phyloP scores from a whole-genome alignment of 37 sponge, comb jelly and placozoan species.

The Axinella damicornis region DNA sequence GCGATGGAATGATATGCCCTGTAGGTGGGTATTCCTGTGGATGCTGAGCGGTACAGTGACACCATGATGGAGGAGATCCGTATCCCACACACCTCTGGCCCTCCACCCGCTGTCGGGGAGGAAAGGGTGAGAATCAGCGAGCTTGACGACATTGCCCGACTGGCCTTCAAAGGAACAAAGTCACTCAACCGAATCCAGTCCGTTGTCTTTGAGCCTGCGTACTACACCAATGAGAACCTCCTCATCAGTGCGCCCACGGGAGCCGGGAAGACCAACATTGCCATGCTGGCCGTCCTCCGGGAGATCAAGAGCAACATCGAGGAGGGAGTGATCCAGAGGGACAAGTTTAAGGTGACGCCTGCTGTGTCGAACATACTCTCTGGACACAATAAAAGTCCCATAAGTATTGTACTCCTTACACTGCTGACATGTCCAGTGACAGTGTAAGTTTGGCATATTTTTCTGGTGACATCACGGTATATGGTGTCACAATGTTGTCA shows the following conservation, averaged over 20 bases:
- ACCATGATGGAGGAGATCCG: slow-evolving; percentile 78
- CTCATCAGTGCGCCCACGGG: slow-evolving; percentile 98
- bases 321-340: slow-evolving; percentile 77
- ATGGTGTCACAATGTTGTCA: no score
- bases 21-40: slow-evolving; percentile 67
- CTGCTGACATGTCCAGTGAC: no score
- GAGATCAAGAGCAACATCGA: slow-evolving; percentile 83
- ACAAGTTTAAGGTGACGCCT: slow-evolving; percentile 95
- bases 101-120: slow-evolving; percentile 70
- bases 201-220: slow-evolving; percentile 87
- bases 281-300: slow-evolving; percentile 89
- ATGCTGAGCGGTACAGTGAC: slow-evolving; percentile 40
- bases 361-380: no score
- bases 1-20: no score
- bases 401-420: no score
- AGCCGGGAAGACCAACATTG: slow-evolving; percentile 99
- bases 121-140: slow-evolving; percentile 56
- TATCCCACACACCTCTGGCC: slow-evolving; percentile 73
- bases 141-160: slow-evolving; percentile 73
- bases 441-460: no score
- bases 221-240: slow-evolving; percentile 94
- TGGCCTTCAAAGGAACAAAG: slow-evolving; percentile 81
- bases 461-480: no score
- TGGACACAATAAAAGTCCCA: no score
- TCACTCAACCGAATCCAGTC: slow-evolving; percentile 93